These are phyloP conservation scores for Chromoteleia sp. DNA, from an alignment of 2,888 invertebrate genomes.

Conservation along the genomic window DNA sequence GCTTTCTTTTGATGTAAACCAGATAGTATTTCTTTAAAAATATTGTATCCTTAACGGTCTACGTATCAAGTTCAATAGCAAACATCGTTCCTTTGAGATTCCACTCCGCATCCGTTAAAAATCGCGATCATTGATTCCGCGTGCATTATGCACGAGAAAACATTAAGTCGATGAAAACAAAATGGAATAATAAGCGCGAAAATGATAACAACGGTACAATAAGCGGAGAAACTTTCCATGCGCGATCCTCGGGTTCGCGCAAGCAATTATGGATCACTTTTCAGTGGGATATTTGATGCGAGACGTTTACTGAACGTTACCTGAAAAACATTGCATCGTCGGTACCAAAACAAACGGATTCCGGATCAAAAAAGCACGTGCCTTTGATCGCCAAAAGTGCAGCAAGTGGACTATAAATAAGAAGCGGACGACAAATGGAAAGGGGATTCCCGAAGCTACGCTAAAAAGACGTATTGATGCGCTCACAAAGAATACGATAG, in stretches of 20 bases:
- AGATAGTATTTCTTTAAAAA: slow-evolving; percentile 28
- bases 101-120: slow-evolving; percentile 36
- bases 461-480: slow-evolving; percentile 49
- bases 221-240: background rate
- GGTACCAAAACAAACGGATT: slow-evolving; percentile 34
- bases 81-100: slow-evolving; percentile 61
- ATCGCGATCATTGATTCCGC: slow-evolving; percentile 40
- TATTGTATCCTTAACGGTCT: slow-evolving; percentile 10
- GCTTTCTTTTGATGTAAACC: slow-evolving; percentile 31
- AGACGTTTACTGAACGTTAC: too few relatives aligned
- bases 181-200: slow-evolving; percentile 6
- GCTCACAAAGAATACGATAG: slow-evolving; percentile 29
- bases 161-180: background rate
- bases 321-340: background rate
- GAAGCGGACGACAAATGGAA: slow-evolving; percentile 33
- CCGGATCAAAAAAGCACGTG: slow-evolving; percentile 27
- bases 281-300: background rate
- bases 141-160: slow-evolving; percentile 26
- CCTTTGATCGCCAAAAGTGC: slow-evolving; percentile 46
- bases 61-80: slow-evolving; percentile 20
- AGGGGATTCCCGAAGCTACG: slow-evolving; percentile 15
- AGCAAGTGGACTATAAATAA: slow-evolving; percentile 53
- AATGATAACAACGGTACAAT: background rate
- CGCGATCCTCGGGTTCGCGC: background rate
- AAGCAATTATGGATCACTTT: background rate